phyloP scores from a whole-genome alignment of 1,140 invertebrate species.

The Heliothis virescens region DNA sequence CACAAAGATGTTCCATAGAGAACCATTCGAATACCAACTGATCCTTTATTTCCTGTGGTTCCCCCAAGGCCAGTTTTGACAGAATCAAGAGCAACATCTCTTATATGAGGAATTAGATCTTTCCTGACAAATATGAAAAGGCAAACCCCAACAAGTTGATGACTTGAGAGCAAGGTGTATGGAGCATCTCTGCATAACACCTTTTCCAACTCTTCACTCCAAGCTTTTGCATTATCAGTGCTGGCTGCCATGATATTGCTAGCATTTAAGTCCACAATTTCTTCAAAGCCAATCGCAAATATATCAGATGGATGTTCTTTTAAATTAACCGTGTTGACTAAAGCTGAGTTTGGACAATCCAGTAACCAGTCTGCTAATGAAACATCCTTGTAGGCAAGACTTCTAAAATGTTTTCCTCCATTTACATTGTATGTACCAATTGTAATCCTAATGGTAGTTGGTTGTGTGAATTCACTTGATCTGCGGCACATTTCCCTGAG shows the following conservation, averaged over 20 bases:
- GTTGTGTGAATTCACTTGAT: conserved; percentile 93
- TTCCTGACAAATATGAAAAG: conserved; percentile 97
- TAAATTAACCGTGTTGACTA: conserved; percentile 87
- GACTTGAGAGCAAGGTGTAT: conserved; percentile 97
- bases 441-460: conserved; percentile 91
- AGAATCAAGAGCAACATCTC: conserved; percentile 97
- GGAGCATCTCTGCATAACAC: conserved; percentile 95
- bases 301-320: conserved; percentile 93
- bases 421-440: conserved; percentile 99
- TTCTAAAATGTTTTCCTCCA: conserved; percentile 99
- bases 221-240: conserved; percentile 97
- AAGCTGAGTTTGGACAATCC: conserved; percentile 89
- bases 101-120: conserved; percentile 94
- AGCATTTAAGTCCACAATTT: conserved; percentile 99
- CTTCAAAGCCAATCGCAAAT: conserved; percentile 99
- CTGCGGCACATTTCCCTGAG: conserved; percentile 94
- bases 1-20: conserved; percentile 97
- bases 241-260: conserved; percentile 99
- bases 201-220: conserved; percentile 98
- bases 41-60: conserved; percentile 98
- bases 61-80: conserved; percentile 99
- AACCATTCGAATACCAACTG: conserved; percentile 97
- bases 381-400: conserved; percentile 97
- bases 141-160: conserved; percentile 99
- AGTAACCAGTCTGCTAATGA: conserved; percentile 98